phyloP scores from a whole-genome alignment of 2,113 vertebrate genomes.

The Sinocyclocheilus maitianheensis region DNA sequence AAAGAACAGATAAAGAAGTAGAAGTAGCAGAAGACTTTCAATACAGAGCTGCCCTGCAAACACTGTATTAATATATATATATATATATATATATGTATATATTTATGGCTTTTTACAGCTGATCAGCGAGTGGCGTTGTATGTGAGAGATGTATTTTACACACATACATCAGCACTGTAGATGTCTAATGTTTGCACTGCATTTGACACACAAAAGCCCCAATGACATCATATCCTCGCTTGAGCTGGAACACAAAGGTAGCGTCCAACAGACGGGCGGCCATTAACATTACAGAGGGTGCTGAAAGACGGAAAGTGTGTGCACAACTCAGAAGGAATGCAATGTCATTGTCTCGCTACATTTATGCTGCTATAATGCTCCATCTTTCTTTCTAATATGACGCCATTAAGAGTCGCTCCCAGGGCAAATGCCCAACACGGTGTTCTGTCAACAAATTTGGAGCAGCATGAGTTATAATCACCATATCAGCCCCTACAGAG shows the following conservation, averaged over 20 bases:
- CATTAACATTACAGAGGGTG: background rate
- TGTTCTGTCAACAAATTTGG: conserved; percentile 27
- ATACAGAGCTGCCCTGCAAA: background rate
- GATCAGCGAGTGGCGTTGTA: background rate
- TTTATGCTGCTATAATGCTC: background rate
- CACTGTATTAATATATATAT: background rate
- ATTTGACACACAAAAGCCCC: background rate
- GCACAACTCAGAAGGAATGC: conserved; percentile 26
- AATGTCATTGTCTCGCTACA: conserved; percentile 7
- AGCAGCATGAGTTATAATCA: conserved; percentile 29
- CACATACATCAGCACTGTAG: conserved; percentile 16
- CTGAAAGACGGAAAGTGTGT: conserved; percentile 13
- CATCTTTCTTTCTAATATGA: conserved; percentile 17
- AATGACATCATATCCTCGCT: conserved; percentile 47
- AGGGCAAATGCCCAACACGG: background rate
- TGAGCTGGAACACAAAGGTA: conserved; percentile 34
- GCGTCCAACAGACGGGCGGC: conserved; percentile 37
- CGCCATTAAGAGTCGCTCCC: background rate
- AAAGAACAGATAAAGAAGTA: background rate
- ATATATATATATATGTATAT: background rate
- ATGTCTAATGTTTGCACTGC: background rate
- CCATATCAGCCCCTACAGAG: conserved; percentile 28
- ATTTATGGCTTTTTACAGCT: too few relatives aligned
- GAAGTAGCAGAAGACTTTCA: background rate
- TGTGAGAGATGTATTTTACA: background rate